Evolutionary conservation across 2,797 vertebrate species (phyloP).

Genomic region (Crocodylus rhombifer): DNA sequence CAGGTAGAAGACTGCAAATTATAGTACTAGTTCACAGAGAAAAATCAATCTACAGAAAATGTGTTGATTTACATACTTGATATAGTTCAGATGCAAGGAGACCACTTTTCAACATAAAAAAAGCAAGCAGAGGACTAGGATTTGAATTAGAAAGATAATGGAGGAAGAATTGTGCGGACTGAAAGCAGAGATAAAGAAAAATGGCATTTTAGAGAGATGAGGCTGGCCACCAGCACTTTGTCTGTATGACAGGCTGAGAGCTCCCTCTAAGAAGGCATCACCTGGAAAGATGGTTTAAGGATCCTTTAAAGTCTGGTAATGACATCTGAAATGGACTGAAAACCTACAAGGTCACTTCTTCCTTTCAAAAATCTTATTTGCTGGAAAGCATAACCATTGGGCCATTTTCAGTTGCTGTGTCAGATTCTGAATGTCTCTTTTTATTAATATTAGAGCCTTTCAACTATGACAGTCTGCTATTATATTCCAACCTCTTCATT

Average conservation of each 20-base stretch:
- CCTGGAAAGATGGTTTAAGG: conserved; percentile 23
- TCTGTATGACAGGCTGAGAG: conserved; percentile 1
- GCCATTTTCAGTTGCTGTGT: conserved; percentile 28
- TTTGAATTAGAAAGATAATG: conserved; percentile 69
- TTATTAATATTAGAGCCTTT: conserved; percentile 48
- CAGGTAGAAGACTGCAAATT: conserved; percentile 78
- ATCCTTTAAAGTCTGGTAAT: conserved; percentile 53
- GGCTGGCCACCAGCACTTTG: conserved; percentile 53
- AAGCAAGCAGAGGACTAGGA: conserved; percentile 59
- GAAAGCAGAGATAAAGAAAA: conserved; percentile 56
- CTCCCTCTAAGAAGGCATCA: conserved; percentile 15
- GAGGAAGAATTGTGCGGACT: conserved; percentile 62
- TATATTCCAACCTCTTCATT: conserved; percentile 53
- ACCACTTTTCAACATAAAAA: conserved; percentile 70
- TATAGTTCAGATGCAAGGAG: conserved; percentile 74
- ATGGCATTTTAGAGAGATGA: conserved; percentile 39
- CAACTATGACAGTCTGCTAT: conserved; percentile 20
- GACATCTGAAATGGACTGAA: conserved; percentile 43
- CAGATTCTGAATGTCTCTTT: conserved; percentile 21
- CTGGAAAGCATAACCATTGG: conserved; percentile 10
- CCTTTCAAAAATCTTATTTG: conserved; percentile 21
- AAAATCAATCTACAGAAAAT: conserved; percentile 80
- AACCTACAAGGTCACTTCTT: conserved; percentile 37
- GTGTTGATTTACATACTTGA: conserved; percentile 81
- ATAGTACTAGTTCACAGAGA: conserved; percentile 78